These are phyloP conservation scores for Petromus typicus DNA, from an alignment of 2,113 vertebrate genomes.

Conservation along the genomic window DNA sequence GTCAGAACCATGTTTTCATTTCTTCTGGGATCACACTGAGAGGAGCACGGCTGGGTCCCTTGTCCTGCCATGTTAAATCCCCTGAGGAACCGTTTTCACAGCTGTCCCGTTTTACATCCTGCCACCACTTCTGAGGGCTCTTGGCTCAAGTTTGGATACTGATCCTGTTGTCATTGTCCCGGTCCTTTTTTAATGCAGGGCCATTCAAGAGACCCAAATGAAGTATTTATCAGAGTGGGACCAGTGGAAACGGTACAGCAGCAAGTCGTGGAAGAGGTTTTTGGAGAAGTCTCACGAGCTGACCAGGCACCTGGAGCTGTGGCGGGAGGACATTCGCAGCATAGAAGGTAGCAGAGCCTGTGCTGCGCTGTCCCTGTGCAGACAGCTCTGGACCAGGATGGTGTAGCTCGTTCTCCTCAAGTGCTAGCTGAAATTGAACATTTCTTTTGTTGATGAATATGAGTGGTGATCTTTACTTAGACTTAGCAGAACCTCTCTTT, in stretches of 20 bases:
- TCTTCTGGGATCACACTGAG: not conserved
- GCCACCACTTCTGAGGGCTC: not conserved
- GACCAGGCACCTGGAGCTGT: conserved; percentile 89
- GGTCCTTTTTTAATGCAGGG: conserved; percentile 76
- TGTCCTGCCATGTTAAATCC: not conserved
- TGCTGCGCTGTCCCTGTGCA: not conserved
- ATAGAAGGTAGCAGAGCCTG: conserved; percentile 85
- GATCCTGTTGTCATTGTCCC: not conserved
- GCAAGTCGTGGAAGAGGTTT: conserved; percentile 87
- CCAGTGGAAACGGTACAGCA: conserved; percentile 87
- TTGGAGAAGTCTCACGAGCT: conserved; percentile 83
- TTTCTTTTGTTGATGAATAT: not conserved
- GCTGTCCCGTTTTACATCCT: accelerated
- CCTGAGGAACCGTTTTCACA: not conserved
- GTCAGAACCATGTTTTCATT: not conserved
- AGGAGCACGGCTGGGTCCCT: not conserved
- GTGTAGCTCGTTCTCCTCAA: accelerated
- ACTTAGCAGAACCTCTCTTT: not conserved
- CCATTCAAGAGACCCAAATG: conserved; percentile 74
- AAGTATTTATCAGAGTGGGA: conserved; percentile 85
- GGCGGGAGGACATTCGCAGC: conserved; percentile 91
- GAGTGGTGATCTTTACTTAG: not conserved
- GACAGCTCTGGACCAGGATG: not conserved
- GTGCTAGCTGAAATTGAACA: not conserved
- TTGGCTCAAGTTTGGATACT: accelerated